Percentiles rank a stretch among this genome's conserved stretches.
These are phyloP conservation scores for Drosophila ogumai DNA, from an alignment of 1,140 invertebrate genomes.

Conservation along the genomic window DNA sequence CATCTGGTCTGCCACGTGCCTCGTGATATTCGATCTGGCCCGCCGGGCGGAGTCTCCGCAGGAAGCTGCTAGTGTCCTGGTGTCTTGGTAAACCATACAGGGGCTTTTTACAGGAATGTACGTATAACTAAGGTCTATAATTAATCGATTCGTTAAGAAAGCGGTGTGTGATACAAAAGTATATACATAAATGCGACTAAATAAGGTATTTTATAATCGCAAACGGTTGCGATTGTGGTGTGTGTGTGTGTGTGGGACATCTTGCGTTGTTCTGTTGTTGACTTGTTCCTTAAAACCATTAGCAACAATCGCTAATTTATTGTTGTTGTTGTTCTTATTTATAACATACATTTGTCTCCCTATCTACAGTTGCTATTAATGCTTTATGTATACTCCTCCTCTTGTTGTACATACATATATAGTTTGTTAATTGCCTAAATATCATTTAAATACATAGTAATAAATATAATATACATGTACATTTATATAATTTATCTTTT, in stretches of 20 bases:
- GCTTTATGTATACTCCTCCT: slow-evolving; percentile 24
- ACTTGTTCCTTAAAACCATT: slow-evolving; percentile 69
- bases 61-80: background rate
- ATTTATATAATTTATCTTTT: slow-evolving; percentile 44
- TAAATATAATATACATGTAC: slow-evolving; percentile 63
- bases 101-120: slow-evolving; percentile 7
- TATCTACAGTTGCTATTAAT: slow-evolving; percentile 76
- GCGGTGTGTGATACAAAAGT: slow-evolving; percentile 22
- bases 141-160: slow-evolving; percentile 8
- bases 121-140: slow-evolving; percentile 17
- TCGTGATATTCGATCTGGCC: background rate
- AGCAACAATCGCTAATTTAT: slow-evolving; percentile 57
- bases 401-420: slow-evolving; percentile 51
- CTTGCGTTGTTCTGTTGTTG: slow-evolving; percentile 61
- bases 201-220: slow-evolving; percentile 3
- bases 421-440: slow-evolving; percentile 56
- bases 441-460: slow-evolving; percentile 50
- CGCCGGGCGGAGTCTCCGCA: background rate
- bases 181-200: slow-evolving; percentile 29
- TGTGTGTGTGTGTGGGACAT: slow-evolving; percentile 25
- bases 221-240: slow-evolving; percentile 1
- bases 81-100: slow-evolving; percentile 7
- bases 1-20: slow-evolving; percentile 26
- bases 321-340: slow-evolving; percentile 42
- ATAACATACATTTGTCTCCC: slow-evolving; percentile 67